These are phyloP conservation scores for Leucoma salicis DNA, from an alignment of 2,888 invertebrate species.

Conservation along the genomic window DNA sequence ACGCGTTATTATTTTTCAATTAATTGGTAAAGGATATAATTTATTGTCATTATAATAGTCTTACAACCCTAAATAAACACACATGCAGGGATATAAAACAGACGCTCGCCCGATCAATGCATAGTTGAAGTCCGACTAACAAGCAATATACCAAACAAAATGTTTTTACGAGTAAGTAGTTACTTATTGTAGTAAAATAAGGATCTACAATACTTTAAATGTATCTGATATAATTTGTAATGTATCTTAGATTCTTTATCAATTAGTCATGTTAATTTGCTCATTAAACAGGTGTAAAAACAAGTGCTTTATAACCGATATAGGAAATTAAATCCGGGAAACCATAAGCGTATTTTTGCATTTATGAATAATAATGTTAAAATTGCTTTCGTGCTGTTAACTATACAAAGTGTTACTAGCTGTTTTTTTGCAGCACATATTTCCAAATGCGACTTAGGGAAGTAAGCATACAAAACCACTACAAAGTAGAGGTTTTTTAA, in stretches of 20 bases:
- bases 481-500: no score
- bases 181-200: background rate
- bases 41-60: conserved; percentile 42
- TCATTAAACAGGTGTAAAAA: background rate
- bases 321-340: background rate
- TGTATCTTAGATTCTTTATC: background rate
- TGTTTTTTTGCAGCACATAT: no score
- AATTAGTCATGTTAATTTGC: background rate
- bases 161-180: conserved; percentile 57
- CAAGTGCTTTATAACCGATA: background rate
- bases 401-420: no score
- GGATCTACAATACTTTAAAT: background rate
- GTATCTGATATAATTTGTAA: background rate
- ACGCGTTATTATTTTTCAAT: conserved; percentile 27
- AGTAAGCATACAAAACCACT: no score
- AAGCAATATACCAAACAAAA: conserved; percentile 42
- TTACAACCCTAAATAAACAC: conserved; percentile 31
- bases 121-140: conserved; percentile 54
- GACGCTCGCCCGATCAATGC: conserved; percentile 18
- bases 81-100: conserved; percentile 43
- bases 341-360: no score
- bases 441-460: no score
- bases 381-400: no score
- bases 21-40: conserved; percentile 32
- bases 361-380: no score